Evolutionary conservation across 2,113 vertebrate species (phyloP), one percentile per base, ranked within the genome.

Genomic region (Dicrurus megarhynchus): DNA sequence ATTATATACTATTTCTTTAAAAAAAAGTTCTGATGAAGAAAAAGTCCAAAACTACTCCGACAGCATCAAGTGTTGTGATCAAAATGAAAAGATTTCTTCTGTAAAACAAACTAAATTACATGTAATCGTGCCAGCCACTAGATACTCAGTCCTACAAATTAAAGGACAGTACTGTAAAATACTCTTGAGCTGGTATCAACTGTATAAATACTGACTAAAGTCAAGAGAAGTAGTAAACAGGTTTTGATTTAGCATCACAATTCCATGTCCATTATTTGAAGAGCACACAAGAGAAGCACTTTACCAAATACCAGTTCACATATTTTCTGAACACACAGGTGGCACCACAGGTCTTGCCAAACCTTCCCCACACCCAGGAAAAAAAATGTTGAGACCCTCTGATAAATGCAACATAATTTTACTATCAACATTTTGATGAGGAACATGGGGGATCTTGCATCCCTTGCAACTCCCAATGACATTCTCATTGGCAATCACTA

Each of bases 51-150:
- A 64, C 35, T 50, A 23, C 14, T 55, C 35, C 1, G 5, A 73
- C 17, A 70, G 23, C 26, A 68, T 24, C 37, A 80, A 37, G 10
- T 47, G 69, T 6, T 42, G 23, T 3, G 6, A 60, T 11, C 12
- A 44, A 71, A 84, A 64, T 16, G 12, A 33, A 47, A 87, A 75
- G 0, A 24, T 23, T 61, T 61, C 22, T 87, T 42, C 63, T 32
- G 47, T 30, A 80, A 79, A 64, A 68, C 23, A 14, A 49, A 57
- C 26, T 32, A 20, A 50, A 61, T 37, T 52, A n/a, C 53, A 37
- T 3, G 6, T 6, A 47, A 15, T n/a, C 0, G 0, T 10, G 15
- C 16, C 57, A 71, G 23, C 33, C 60, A 30, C 61, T 20, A 50
- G 16, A 30, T n/a, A 70, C 3, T 37, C 60, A 65, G 47, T n/a